These are phyloP conservation scores for Psilopsiagon aymara DNA, from an alignment of 2,113 vertebrate species.

Conservation along the genomic window DNA sequence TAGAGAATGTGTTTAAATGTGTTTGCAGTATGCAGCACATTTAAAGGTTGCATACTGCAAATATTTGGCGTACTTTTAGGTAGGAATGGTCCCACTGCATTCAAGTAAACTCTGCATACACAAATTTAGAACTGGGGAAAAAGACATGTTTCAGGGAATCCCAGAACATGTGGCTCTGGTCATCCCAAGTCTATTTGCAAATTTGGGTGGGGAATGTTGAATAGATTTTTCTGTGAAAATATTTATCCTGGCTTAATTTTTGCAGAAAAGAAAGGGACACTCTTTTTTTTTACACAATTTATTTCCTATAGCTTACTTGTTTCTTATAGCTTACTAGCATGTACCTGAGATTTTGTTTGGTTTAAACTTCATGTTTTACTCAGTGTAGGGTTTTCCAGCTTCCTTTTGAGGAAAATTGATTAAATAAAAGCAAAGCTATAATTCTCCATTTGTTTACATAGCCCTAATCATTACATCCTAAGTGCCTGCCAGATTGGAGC, in stretches of 20 bases:
- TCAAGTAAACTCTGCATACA: neutral
- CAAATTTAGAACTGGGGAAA: neutral
- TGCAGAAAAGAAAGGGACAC: neutral
- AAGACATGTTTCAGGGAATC: neutral
- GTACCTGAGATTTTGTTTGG: neutral
- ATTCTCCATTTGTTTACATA: slow-evolving; percentile 25
- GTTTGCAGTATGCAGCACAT: neutral
- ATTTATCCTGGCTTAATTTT: neutral
- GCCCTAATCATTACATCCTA: neutral
- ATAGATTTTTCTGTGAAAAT: neutral
- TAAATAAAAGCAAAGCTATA: neutral
- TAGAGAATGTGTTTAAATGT: neutral
- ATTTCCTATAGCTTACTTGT: neutral
- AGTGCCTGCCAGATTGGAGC: neutral
- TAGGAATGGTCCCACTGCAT: neutral
- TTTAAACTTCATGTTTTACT: neutral
- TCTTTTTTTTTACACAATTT: neutral
- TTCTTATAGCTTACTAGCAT: neutral
- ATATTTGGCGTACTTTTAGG: neutral
- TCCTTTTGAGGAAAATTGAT: neutral
- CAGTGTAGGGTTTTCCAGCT: neutral
- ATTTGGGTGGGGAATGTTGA: neutral
- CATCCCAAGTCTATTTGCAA: neutral
- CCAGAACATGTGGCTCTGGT: neutral
- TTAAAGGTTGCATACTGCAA: neutral